phyloP scores from a whole-genome alignment of 30 jellyfish, hydroid and myxozoan species.

The Chrysaora quinquecirrha region DNA sequence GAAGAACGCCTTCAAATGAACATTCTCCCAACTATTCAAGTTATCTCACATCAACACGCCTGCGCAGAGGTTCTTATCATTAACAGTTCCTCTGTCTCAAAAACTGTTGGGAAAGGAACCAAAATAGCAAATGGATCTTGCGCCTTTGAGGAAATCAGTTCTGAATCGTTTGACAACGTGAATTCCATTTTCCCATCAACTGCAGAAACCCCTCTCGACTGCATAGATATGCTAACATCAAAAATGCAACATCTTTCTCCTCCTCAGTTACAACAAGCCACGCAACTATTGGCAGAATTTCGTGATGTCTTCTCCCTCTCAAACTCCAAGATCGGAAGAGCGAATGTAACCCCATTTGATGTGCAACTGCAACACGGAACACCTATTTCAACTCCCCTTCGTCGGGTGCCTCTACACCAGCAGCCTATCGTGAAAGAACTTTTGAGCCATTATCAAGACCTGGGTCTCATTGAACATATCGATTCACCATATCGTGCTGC shows the following conservation, averaged over 20 bases:
- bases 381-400: slow-evolving; percentile 49
- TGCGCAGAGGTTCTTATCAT: neutral
- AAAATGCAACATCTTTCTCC: slow-evolving; percentile 37
- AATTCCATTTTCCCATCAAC: neutral
- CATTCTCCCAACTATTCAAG: slow-evolving; percentile 2
- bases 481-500: slow-evolving; percentile 61
- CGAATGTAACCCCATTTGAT: slow-evolving; percentile 25
- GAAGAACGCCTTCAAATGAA: slow-evolving; percentile 26
- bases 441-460: slow-evolving; percentile 14
- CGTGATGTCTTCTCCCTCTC: slow-evolving; percentile 36
- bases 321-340: slow-evolving; percentile 34
- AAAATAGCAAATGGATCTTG: slow-evolving; percentile 6
- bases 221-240: slow-evolving; percentile 16
- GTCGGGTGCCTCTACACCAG: slow-evolving; percentile 44
- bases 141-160: slow-evolving; percentile 3
- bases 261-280: slow-evolving; percentile 39
- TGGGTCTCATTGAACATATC: slow-evolving; percentile 36
- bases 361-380: slow-evolving; percentile 19
- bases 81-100: slow-evolving; percentile 5
- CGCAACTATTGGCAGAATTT: slow-evolving; percentile 23
- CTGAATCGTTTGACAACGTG: neutral
- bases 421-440: slow-evolving; percentile 26
- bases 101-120: slow-evolving; percentile 28
- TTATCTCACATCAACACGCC: slow-evolving; percentile 11
- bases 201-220: slow-evolving; percentile 5